These are phyloP conservation scores for Zenarchopterus dispar DNA, from an alignment of 2,797 vertebrate species.

Conservation along the genomic window DNA sequence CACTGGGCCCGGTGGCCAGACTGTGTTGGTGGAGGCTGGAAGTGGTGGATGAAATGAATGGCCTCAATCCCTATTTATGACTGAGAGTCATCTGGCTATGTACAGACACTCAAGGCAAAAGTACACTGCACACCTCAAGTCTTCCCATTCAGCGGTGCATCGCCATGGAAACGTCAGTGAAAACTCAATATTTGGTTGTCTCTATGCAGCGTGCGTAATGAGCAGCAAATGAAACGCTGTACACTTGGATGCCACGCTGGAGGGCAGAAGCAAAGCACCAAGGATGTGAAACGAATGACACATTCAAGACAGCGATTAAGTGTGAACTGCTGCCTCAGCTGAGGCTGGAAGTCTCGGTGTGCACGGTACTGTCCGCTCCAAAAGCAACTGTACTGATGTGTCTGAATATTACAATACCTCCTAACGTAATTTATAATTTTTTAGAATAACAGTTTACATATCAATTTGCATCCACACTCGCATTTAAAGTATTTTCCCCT, in stretches of 20 bases:
- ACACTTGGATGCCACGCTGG: conserved; percentile 30
- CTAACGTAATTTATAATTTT: background rate
- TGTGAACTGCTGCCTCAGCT: conserved; percentile 36
- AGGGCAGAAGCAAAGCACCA: conserved; percentile 28
- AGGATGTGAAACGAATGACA: conserved; percentile 37
- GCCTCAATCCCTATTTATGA: conserved; percentile 38
- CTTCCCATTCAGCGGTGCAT: conserved; percentile 59
- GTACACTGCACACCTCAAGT: conserved; percentile 62
- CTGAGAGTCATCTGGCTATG: conserved; percentile 66
- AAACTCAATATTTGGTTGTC: conserved; percentile 62
- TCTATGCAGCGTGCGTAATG: conserved; percentile 45
- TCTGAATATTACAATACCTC: background rate
- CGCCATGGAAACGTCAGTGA: conserved; percentile 76
- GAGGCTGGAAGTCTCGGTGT: background rate
- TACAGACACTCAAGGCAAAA: conserved; percentile 71
- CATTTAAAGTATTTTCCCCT: too few species aligned
- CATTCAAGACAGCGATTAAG: conserved; percentile 41
- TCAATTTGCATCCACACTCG: too few species aligned
- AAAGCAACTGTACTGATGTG: background rate
- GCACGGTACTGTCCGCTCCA: conserved; percentile 2
- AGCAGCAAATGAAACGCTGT: conserved; percentile 55
- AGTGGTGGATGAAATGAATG: conserved; percentile 60
- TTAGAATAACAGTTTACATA: background rate
- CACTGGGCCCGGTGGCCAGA: conserved; percentile 34
- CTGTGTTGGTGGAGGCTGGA: conserved; percentile 35